Base-by-base conservation (phyloP, 2,113 vertebrate genomes). In the Sapajus apella region DNA sequence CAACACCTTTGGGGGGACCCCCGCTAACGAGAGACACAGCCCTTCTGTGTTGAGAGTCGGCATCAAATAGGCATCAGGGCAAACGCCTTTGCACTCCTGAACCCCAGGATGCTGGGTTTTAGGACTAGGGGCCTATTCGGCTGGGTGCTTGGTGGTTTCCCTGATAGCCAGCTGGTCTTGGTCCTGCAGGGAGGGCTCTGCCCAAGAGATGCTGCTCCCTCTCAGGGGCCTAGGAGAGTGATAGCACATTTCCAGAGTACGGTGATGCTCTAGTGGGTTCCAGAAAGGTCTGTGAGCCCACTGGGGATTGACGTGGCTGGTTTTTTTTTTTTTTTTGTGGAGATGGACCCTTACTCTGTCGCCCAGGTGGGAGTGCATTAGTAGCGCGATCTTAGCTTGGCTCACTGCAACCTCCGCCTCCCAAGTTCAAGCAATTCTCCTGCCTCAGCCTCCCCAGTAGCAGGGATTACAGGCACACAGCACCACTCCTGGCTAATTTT, bases 271-370 rank as follows among this genome's bases (percentile, higher is more conserved):
- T 5, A 25, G 47, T 4, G 50, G 61, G 77, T 13, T 82, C 73
- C 47, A n/a, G 5, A 25, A 21, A 8, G 35, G 75, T 17, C 45
- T 81, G 25, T 16, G 75, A 84, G 56, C 81, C 47, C 20, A 4
- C 2, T 0, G 23, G 58, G 20, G 20, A 2, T 3, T 25, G 2
- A 18, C 0, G 16, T 3, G 72, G 55, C 30, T 47, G 25, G 5
- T 32, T 87, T 8, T 50, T 32, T 30, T 30, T 64, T 30, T 64
- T 17, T 52, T 17, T 52, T 1, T 27, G 47, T 27, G 25, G 25
- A 61, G 58, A 27, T 11, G 1, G 58, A 61, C 4, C 9, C 58
- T 12, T 11, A 11, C 58, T 61, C 61, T 64, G 27, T 32, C 30
- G 27, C 12, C 27, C 23, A 61, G 58, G 58, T 4, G 10, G 58